Evolutionary conservation across 2,797 vertebrate species (phyloP).

Genomic region (Tamandua tetradactyla): DNA sequence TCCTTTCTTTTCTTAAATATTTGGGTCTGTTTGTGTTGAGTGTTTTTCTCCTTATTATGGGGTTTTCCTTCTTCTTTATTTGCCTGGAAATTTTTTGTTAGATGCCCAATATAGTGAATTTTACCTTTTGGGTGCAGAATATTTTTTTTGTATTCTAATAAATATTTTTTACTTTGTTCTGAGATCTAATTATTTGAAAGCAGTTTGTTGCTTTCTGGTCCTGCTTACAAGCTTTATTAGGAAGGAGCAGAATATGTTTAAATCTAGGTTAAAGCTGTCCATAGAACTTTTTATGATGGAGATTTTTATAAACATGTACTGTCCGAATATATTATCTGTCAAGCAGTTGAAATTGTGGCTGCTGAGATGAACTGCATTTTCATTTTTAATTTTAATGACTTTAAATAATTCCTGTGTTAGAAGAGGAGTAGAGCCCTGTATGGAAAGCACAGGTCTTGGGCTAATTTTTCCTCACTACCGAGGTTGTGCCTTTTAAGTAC

Average conservation of each 20-base stretch:
- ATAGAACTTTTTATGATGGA: background rate
- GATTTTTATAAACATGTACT: background rate
- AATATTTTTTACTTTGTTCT: background rate
- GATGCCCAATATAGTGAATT: background rate
- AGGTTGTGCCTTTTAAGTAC: background rate
- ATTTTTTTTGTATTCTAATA: background rate
- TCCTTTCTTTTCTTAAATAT: background rate
- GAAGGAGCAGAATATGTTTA: background rate
- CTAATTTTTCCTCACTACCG: background rate
- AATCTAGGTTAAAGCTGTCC: background rate
- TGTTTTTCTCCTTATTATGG: background rate
- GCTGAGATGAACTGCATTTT: background rate
- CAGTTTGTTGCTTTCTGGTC: background rate
- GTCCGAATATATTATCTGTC: background rate
- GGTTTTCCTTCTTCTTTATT: background rate
- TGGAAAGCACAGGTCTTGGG: background rate
- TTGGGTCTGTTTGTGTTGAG: background rate
- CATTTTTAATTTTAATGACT: background rate
- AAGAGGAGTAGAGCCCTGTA: background rate
- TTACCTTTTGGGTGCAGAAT: background rate
- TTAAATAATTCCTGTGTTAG: background rate
- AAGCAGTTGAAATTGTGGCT: background rate
- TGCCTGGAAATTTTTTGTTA: background rate
- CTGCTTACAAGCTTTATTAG: background rate
- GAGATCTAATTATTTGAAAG: background rate